These are phyloP conservation scores for Aradus depressus DNA, from an alignment of 2,888 invertebrate species.

Conservation along the genomic window DNA sequence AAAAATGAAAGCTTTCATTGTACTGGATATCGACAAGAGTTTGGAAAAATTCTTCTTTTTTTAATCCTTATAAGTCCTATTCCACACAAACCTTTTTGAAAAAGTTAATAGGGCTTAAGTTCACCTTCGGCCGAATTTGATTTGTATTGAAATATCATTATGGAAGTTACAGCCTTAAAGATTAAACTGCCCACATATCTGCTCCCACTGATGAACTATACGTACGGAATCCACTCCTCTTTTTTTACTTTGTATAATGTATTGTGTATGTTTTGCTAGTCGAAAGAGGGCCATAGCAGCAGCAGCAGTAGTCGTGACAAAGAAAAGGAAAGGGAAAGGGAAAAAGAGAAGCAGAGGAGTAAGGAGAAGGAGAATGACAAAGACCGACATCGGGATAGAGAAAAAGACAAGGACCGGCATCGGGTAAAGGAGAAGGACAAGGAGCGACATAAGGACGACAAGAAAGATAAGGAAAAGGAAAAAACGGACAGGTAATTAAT, in stretches of 20 bases:
- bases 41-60: too few relatives aligned
- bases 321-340: conserved; percentile 40
- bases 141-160: too few relatives aligned
- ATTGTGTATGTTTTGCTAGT: conserved; percentile 30
- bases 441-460: conserved; percentile 31
- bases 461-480: conserved; percentile 42
- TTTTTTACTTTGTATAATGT: conserved; percentile 2
- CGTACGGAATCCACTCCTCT: not conserved
- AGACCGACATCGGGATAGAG: conserved; percentile 40
- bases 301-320: conserved; percentile 41
- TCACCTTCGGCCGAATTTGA: too few relatives aligned
- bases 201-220: too few relatives aligned
- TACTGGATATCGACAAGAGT: too few relatives aligned
- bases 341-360: conserved; percentile 37
- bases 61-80: too few relatives aligned
- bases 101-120: too few relatives aligned
- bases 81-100: too few relatives aligned
- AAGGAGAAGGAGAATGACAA: conserved; percentile 38
- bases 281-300: conserved; percentile 39
- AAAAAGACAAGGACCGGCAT: conserved; percentile 36
- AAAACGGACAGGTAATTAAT: not conserved
- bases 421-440: conserved; percentile 46
- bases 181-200: too few relatives aligned
- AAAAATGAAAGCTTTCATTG: too few relatives aligned
- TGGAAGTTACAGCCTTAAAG: too few relatives aligned